Conservation (phyloP, 1,140 invertebrate species). For the Drosophila ananassae region DNA sequence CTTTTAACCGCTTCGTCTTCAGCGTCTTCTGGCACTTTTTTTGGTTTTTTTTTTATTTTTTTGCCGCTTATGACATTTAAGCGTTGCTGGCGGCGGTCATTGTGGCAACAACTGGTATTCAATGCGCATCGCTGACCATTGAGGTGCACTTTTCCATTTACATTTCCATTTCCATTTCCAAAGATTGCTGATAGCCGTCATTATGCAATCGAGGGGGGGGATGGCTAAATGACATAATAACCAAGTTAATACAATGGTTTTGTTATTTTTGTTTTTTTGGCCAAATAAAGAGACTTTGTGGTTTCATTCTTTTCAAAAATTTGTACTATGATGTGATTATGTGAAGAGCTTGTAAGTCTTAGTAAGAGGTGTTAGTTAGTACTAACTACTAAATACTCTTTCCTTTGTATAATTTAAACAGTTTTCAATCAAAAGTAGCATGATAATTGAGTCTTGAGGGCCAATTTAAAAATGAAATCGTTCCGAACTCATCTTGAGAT, state of each 20-base stretch:
- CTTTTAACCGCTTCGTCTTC: constrained; percentile 2
- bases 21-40: not conserved
- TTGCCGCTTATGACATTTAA: constrained; percentile 56
- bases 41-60: constrained; percentile 4
- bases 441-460: too few relatives aligned
- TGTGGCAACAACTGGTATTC: constrained; percentile 41
- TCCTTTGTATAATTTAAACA: too few relatives aligned
- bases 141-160: constrained; percentile 42
- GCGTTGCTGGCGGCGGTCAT: constrained; percentile 41
- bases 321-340: not conserved
- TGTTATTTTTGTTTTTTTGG: not conserved
- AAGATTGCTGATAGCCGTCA: constrained; percentile 38
- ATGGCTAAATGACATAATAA: constrained; percentile 26
- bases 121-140: constrained; percentile 57
- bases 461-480: too few relatives aligned
- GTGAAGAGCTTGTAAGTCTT: not conserved
- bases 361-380: not conserved
- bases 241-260: constrained; percentile 6
- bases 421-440: too few relatives aligned
- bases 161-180: not conserved
- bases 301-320: constrained; percentile 3
- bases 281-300: not conserved
- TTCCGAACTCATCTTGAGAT: constrained; percentile 14
- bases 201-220: constrained; percentile 25
- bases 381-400: not conserved